Evolutionary conservation across 2,797 vertebrate species (phyloP).

Genomic region (Oreochromis grahami): DNA sequence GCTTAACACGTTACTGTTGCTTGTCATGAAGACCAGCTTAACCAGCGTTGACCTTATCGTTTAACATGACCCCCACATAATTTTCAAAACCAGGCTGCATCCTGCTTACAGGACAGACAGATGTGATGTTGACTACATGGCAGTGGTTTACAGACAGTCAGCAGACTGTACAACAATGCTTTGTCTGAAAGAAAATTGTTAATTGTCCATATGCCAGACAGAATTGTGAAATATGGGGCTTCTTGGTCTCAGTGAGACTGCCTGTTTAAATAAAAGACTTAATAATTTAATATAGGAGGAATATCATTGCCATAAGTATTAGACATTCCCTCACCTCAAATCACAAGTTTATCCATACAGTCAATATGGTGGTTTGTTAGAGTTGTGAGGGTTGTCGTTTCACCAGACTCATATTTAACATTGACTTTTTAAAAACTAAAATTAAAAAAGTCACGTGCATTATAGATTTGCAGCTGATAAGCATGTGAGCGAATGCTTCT

Average conservation of each 20-base stretch:
- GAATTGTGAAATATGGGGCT: slow-evolving; percentile 10
- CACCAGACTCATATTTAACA: slow-evolving; percentile 20
- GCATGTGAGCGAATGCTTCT: slow-evolving; percentile 41
- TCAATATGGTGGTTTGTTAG: background rate
- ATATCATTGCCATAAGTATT: background rate
- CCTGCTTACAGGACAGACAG: background rate
- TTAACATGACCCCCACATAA: slow-evolving; percentile 5
- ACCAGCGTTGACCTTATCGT: background rate
- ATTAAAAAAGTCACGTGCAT: background rate
- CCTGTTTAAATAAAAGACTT: background rate
- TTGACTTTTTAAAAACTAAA: slow-evolving; percentile 14
- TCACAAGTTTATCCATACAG: background rate
- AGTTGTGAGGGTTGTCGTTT: slow-evolving; percentile 12
- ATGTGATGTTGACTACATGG: background rate
- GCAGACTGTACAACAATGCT: background rate
- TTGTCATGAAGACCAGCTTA: slow-evolving; percentile 13
- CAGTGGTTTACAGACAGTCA: background rate
- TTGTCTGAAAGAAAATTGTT: background rate
- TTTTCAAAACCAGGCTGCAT: slow-evolving; percentile 16
- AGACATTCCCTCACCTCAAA: background rate
- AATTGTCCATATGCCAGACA: slow-evolving; percentile 2
- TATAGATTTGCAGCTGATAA: slow-evolving; percentile 39
- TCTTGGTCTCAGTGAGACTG: background rate
- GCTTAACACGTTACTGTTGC: background rate
- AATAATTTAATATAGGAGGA: background rate